Percentiles rank a stretch among this genome's conserved stretches.
phyloP scores from a whole-genome alignment of 2,113 vertebrate species.

The Eudyptes chrysolophus region DNA sequence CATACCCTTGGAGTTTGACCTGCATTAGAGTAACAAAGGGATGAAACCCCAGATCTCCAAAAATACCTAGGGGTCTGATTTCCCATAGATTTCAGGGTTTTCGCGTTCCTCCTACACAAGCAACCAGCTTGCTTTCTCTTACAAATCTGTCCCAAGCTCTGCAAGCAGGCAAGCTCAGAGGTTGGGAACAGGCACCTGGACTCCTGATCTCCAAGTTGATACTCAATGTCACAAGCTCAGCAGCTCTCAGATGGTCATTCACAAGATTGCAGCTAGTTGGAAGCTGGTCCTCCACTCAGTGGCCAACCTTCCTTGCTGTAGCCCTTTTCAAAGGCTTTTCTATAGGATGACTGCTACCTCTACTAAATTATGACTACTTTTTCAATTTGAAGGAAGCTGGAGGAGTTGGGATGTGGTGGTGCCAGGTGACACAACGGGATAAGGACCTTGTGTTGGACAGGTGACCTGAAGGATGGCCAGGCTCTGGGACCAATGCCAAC shows the following conservation, averaged over 20 bases:
- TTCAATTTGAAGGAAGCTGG: not conserved
- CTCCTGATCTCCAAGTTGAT: not conserved
- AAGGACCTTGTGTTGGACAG: not conserved
- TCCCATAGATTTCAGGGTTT: not conserved
- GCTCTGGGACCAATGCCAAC: not conserved
- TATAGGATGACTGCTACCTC: not conserved
- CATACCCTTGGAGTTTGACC: not conserved
- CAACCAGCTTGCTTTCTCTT: not conserved
- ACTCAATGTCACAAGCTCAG: not conserved
- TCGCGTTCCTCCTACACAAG: not conserved
- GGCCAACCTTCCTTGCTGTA: not conserved
- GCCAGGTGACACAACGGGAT: not conserved
- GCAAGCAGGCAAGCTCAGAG: not conserved
- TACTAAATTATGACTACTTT: not conserved
- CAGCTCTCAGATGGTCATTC: not conserved
- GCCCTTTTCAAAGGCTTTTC: not conserved
- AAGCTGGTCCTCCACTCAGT: not conserved
- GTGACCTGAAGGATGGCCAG: not conserved
- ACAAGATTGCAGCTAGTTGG: not conserved
- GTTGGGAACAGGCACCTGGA: not conserved
- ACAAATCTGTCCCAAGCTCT: not conserved
- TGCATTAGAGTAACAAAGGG: not conserved
- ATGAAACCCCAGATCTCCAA: not conserved
- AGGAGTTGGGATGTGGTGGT: rapidly evolving
- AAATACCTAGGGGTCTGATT: not conserved